These are phyloP conservation scores for Orchesella cincta DNA, from an alignment of 1,140 invertebrate species.

Conservation along the genomic window DNA sequence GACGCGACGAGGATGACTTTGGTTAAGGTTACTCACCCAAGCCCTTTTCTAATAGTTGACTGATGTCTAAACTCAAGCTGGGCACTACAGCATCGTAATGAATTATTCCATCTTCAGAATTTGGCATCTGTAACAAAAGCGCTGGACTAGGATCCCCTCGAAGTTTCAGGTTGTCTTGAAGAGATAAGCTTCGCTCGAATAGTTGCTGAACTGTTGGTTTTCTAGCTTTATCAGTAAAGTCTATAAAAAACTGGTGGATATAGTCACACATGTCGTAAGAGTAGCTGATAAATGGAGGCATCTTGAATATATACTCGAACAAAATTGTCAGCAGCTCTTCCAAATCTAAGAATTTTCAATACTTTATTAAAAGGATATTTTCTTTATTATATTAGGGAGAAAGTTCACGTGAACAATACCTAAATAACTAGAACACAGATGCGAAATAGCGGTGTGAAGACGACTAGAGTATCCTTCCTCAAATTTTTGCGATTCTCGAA, in stretches of 20 bases:
- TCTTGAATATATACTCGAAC: slow-evolving; percentile 37
- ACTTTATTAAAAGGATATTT: background rate
- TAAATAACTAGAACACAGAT: slow-evolving; percentile 28
- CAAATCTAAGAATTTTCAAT: slow-evolving; percentile 27
- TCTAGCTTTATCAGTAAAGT: slow-evolving; percentile 39
- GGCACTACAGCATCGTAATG: slow-evolving; percentile 36
- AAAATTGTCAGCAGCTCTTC: slow-evolving; percentile 39
- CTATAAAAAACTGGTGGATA: slow-evolving; percentile 42
- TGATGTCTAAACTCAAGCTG: slow-evolving; percentile 3
- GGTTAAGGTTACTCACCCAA: background rate
- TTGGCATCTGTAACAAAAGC: slow-evolving; percentile 38
- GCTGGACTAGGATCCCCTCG: slow-evolving; percentile 20
- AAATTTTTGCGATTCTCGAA: background rate
- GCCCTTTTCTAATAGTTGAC: slow-evolving; percentile 20
- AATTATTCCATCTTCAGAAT: slow-evolving; percentile 35
- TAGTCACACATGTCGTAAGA: slow-evolving; percentile 41
- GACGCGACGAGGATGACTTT: background rate
- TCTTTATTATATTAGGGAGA: background rate
- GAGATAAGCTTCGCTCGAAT: slow-evolving; percentile 32
- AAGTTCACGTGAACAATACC: slow-evolving; percentile 23
- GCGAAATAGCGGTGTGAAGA: slow-evolving; percentile 22
- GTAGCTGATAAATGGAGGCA: slow-evolving; percentile 37
- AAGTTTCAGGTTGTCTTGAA: slow-evolving; percentile 37
- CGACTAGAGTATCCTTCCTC: slow-evolving; percentile 5
- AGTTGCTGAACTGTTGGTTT: slow-evolving; percentile 25